These are phyloP conservation scores for Calyptommatus sinebrachiatus DNA, from an alignment of 2,113 vertebrate species.

Conservation along the genomic window DNA sequence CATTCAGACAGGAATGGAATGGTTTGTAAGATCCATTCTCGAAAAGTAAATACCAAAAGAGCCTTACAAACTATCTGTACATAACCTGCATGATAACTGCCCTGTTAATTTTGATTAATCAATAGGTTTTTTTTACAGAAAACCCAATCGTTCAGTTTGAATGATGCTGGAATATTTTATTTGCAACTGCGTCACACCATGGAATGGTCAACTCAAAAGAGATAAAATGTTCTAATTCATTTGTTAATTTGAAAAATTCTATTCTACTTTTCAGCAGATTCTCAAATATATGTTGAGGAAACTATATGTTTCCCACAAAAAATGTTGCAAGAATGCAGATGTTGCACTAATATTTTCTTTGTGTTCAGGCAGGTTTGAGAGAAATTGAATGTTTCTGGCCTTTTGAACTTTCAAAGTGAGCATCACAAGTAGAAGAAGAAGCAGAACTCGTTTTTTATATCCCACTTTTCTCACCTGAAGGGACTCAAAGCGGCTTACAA, in stretches of 20 bases:
- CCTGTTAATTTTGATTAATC: not conserved
- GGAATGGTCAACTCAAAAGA: too few species aligned
- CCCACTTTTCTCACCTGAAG: too few species aligned
- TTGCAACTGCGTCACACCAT: not conserved
- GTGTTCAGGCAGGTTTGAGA: not conserved
- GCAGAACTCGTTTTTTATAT: too few species aligned
- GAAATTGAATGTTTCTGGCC: not conserved
- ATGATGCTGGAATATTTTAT: not conserved
- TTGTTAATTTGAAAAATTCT: not conserved
- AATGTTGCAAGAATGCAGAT: not conserved
- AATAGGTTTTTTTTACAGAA: not conserved
- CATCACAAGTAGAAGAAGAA: not conserved
- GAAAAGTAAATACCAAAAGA: too few species aligned
- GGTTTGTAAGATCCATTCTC: too few species aligned
- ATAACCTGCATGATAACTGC: not conserved
- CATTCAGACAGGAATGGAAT: too few species aligned
- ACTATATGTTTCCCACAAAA: not conserved
- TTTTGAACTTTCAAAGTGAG: not conserved
- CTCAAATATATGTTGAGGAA: not conserved
- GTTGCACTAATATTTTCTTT: not conserved
- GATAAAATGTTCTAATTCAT: too few species aligned
- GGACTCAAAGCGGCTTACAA: too few species aligned
- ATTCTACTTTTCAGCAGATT: not conserved
- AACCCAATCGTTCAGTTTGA: not conserved
- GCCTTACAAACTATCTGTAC: not conserved